These are phyloP conservation scores for Oasisia sp. DNA, from an alignment of 2,888 invertebrate genomes.

Conservation along the genomic window DNA sequence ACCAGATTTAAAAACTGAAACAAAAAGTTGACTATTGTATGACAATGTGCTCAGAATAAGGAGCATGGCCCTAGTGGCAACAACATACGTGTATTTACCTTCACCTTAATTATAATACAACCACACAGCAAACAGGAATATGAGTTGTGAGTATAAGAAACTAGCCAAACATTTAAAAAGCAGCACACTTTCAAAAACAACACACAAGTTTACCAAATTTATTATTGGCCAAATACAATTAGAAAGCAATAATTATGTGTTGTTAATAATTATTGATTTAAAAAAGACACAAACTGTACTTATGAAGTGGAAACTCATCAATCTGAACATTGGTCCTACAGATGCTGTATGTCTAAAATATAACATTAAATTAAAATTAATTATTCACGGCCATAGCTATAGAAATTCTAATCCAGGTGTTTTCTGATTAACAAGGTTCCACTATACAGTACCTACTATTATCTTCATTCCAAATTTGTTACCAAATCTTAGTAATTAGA, in stretches of 20 bases:
- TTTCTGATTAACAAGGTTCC: no score
- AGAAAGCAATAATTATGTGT: background rate
- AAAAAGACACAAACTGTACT: background rate
- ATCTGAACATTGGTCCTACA: no score
- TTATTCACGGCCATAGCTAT: no score
- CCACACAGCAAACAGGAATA: background rate
- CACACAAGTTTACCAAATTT: constrained; percentile 17
- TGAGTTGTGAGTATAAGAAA: background rate
- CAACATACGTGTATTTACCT: background rate
- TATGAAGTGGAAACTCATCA: no score
- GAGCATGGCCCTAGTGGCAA: background rate
- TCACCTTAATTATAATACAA: background rate
- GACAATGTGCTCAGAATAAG: background rate
- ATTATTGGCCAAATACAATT: background rate
- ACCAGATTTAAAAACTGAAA: constrained; percentile 75
- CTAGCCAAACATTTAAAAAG: background rate
- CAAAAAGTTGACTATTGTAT: background rate
- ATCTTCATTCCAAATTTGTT: background rate
- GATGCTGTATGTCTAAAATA: no score
- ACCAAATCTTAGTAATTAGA: background rate
- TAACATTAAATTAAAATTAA: no score
- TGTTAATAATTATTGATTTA: background rate
- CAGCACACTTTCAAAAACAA: background rate
- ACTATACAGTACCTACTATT: background rate
- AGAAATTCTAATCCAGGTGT: no score